phyloP scores from a whole-genome alignment of 1,140 invertebrate genomes.

The Ladona fulva region DNA sequence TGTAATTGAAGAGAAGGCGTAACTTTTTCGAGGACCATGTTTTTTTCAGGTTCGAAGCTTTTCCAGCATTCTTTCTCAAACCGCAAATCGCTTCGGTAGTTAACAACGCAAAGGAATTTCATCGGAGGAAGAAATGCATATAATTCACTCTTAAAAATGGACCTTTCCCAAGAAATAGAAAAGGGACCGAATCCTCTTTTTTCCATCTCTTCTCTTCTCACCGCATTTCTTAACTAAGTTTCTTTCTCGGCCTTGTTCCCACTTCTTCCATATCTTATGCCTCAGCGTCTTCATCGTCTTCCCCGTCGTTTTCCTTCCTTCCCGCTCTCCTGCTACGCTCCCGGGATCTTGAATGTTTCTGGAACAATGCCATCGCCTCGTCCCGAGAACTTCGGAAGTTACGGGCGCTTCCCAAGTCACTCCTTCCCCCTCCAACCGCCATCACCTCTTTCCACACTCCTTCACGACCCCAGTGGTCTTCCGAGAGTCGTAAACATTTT shows the following conservation, averaged over 20 bases:
- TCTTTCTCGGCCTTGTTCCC: background rate
- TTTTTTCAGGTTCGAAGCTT: too few relatives aligned
- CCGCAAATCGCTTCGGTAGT: too few relatives aligned
- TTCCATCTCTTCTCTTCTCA: background rate
- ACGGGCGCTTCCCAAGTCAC: background rate
- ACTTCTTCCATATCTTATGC: background rate
- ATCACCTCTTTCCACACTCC: background rate
- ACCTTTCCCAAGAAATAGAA: too few relatives aligned
- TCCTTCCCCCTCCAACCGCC: background rate
- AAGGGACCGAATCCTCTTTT: background rate
- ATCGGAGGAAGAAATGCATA: too few relatives aligned
- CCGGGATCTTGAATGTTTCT: background rate
- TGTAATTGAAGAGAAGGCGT: too few relatives aligned
- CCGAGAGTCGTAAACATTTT: conserved; percentile 9
- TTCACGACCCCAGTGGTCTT: background rate
- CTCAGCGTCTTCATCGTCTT: background rate
- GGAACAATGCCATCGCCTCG: background rate
- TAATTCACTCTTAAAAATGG: too few relatives aligned
- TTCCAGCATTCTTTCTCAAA: too few relatives aligned
- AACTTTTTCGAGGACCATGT: too few relatives aligned
- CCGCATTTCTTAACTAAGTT: background rate
- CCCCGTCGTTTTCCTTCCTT: background rate
- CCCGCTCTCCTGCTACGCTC: too few relatives aligned
- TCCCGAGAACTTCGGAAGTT: background rate
- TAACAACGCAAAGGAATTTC: too few relatives aligned